These are phyloP conservation scores for Cydia splendana DNA, from an alignment of 1,140 invertebrate genomes.

Conservation along the genomic window DNA sequence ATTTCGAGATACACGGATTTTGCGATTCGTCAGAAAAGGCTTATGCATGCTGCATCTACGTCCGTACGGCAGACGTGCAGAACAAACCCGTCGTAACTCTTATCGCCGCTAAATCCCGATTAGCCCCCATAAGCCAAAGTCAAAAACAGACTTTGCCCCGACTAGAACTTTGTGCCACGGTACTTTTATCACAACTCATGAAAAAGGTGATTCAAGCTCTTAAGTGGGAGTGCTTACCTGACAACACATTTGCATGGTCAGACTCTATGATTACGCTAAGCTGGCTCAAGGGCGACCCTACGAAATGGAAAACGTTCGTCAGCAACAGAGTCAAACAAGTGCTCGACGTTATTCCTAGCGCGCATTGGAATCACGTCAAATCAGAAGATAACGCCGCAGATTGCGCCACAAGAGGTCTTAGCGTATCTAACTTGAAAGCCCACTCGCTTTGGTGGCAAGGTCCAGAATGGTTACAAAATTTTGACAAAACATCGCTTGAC, in stretches of 20 bases:
- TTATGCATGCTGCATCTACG: conserved; percentile 45
- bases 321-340: conserved; percentile 65
- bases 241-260: conserved; percentile 49
- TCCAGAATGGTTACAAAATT: conserved; percentile 33
- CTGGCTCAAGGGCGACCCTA: conserved; percentile 52
- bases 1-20: conserved; percentile 47
- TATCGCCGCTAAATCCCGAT: conserved; percentile 26
- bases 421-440: conserved; percentile 37
- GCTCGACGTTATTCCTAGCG: conserved; percentile 37
- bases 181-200: conserved; percentile 35
- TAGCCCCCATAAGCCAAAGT: conserved; percentile 28
- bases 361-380: conserved; percentile 64
- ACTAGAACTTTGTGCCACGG: neutral
- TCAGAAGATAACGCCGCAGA: conserved; percentile 73
- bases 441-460: conserved; percentile 51
- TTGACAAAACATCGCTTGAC: neutral
- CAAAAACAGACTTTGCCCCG: conserved; percentile 29
- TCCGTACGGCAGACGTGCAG: conserved; percentile 18
- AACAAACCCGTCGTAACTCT: neutral
- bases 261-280: conserved; percentile 61
- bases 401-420: conserved; percentile 57
- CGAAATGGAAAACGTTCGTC: conserved; percentile 53
- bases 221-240: neutral
- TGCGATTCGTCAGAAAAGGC: conserved; percentile 48
- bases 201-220: conserved; percentile 8